A percentile compares a stretch with the other conserved stretches of the same genome.
phyloP scores from a whole-genome alignment of 2,888 invertebrate species.

The Caenorhabditis japonica region DNA sequence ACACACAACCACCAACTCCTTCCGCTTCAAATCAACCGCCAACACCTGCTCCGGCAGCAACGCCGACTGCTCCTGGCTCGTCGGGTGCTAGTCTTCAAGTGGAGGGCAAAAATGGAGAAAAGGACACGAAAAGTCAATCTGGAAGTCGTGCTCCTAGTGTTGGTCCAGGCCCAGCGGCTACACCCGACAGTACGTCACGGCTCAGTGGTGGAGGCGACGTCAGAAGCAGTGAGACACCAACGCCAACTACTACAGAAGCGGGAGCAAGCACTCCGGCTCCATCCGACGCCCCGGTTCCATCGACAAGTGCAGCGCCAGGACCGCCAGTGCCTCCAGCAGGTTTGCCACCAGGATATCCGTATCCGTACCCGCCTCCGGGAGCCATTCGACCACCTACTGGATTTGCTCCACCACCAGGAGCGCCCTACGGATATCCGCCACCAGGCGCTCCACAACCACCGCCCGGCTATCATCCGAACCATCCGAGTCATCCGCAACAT shows the following conservation, averaged over 20 bases:
- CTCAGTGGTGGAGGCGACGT: slow-evolving; percentile 58
- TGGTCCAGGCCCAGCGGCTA: slow-evolving; percentile 55
- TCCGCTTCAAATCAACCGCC: slow-evolving; percentile 61
- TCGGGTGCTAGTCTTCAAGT: slow-evolving; percentile 6
- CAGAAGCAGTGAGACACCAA: slow-evolving; percentile 30
- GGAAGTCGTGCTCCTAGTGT: slow-evolving; percentile 62
- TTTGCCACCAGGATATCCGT: slow-evolving; percentile 16
- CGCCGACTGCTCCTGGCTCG: slow-evolving; percentile 13
- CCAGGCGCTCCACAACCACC: slow-evolving; percentile 23
- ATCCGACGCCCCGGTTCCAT: background rate
- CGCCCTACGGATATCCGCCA: slow-evolving; percentile 22
- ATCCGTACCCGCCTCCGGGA: background rate
- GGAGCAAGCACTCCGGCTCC: slow-evolving; percentile 17
- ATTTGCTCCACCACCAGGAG: background rate
- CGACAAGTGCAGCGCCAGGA: slow-evolving; percentile 8
- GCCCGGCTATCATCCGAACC: slow-evolving; percentile 41
- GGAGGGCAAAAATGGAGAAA: slow-evolving; percentile 13
- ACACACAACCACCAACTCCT: slow-evolving; percentile 60
- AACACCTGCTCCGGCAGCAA: slow-evolving; percentile 47
- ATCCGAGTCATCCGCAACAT: slow-evolving; percentile 64
- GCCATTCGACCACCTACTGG: background rate
- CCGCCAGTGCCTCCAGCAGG: slow-evolving; percentile 16
- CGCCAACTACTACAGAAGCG: slow-evolving; percentile 27
- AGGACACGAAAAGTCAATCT: slow-evolving; percentile 36
- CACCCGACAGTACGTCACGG: slow-evolving; percentile 62